Percentiles rank a stretch among this genome's conserved stretches.
These are phyloP conservation scores for Philereme vetulata DNA, from an alignment of 2,888 invertebrate species.

Conservation along the genomic window DNA sequence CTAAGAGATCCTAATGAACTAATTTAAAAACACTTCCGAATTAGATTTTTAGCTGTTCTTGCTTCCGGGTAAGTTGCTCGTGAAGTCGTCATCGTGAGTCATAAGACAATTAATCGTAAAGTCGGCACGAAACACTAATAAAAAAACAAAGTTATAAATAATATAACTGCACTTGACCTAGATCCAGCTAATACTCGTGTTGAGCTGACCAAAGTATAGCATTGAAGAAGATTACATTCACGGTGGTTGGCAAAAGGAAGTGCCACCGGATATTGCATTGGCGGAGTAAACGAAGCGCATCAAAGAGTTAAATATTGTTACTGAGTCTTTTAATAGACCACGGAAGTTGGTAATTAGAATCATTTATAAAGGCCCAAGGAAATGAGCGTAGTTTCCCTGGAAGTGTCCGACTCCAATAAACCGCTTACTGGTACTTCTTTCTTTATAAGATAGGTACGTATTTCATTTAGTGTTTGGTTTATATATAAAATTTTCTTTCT, in stretches of 20 bases:
- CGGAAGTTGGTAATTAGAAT: conserved; percentile 10
- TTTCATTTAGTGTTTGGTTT: too few relatives aligned
- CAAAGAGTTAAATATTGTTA: conserved; percentile 12
- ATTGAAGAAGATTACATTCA: conserved; percentile 1
- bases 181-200: background rate
- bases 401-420: background rate
- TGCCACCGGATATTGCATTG: conserved; percentile 6
- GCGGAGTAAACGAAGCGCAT: conserved; percentile 15
- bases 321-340: conserved; percentile 3
- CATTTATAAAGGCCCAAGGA: background rate
- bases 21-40: too few relatives aligned
- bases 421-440: too few relatives aligned
- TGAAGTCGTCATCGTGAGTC: too few relatives aligned
- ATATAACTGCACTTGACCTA: conserved; percentile 41
- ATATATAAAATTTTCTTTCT: too few relatives aligned
- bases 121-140: background rate
- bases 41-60: too few relatives aligned
- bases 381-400: too few relatives aligned
- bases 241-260: background rate
- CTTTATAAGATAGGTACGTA: too few relatives aligned
- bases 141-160: background rate
- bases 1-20: too few relatives aligned
- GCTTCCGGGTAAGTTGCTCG: too few relatives aligned
- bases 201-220: conserved; percentile 1
- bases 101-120: too few relatives aligned